Conservation (phyloP, 2,113 vertebrate species). For the Urocolius indicus region DNA sequence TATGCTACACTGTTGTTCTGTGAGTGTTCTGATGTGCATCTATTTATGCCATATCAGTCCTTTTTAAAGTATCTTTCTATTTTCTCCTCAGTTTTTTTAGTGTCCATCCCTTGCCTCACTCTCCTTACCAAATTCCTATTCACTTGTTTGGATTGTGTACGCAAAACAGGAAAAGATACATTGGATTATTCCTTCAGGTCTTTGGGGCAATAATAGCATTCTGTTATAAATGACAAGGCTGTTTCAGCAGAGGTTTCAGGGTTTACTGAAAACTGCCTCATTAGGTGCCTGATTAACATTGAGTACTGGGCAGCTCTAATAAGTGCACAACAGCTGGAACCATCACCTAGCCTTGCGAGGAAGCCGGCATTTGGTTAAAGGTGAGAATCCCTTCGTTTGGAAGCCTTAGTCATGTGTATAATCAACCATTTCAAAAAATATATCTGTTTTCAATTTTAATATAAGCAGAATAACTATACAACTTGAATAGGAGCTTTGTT, state of each 20-base stretch:
- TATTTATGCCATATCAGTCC: neutral
- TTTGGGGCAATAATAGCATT: neutral
- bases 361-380: neutral
- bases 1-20: accelerated
- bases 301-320: neutral
- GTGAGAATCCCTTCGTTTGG: neutral
- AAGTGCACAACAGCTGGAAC: neutral
- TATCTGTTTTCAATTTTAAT: neutral
- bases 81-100: neutral
- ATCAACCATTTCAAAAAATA: neutral
- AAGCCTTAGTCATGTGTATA: neutral
- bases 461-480: neutral
- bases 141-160: neutral
- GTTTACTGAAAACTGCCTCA: neutral
- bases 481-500: neutral
- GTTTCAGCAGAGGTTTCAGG: neutral
- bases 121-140: accelerated
- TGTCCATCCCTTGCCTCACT: neutral
- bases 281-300: neutral
- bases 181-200: neutral
- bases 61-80: neutral
- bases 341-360: neutral
- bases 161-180: neutral
- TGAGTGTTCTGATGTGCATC: neutral
- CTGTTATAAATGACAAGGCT: neutral